Base-by-base conservation (phyloP, 1,140 invertebrate species). In the Hylaeus volcanicus region DNA sequence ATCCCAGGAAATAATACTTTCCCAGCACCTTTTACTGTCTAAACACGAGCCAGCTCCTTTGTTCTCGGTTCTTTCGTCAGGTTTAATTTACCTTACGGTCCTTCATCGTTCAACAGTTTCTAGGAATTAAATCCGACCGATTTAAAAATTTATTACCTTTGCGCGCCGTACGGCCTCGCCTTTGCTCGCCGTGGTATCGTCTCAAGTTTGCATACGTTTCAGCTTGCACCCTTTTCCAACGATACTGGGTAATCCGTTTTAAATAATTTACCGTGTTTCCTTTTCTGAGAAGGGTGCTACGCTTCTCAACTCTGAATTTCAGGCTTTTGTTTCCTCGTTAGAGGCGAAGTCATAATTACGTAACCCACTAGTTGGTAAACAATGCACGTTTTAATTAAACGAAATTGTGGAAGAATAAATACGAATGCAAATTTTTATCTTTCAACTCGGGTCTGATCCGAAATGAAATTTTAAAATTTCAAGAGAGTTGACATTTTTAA, bases 1-100 rank as follows among this genome's bases (percentile, higher is more conserved):
- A 84, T 64, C 84, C 79, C 74, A 9, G 26, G 56, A 73, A 66
- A 80, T 80, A 80, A 89, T 86, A 89, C 85, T 83, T 81, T 73
- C 64, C 43, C 3, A 60, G 71, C 53, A 74, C 41, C 71, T 65
- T n/a, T 53, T 26, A 82, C 86, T 73, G 37, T 75, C 69, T 63
- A 76, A 76, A 68, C 43, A 74, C 12, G 11, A 9, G 61, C 6
- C 82, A 61, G 84, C 73, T 70, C 75, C 72, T 81, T 84, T 89
- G 41, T 53, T 80, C 60, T 8, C 60, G 5, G 43, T 41, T 39
- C 41, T 37, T 41, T 39, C 51, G 51, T 77, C 65, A 56, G 53
- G 71, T 77, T 82, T 77, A 71, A 78, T 78, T 78, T 61, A 15
- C 65, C 48, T 56, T 41, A 37, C 26, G 37, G 75, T 39, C 58